Evolutionary conservation across 2,797 vertebrate genomes (phyloP).

Genomic region (Dicrostonyx torquatus): DNA sequence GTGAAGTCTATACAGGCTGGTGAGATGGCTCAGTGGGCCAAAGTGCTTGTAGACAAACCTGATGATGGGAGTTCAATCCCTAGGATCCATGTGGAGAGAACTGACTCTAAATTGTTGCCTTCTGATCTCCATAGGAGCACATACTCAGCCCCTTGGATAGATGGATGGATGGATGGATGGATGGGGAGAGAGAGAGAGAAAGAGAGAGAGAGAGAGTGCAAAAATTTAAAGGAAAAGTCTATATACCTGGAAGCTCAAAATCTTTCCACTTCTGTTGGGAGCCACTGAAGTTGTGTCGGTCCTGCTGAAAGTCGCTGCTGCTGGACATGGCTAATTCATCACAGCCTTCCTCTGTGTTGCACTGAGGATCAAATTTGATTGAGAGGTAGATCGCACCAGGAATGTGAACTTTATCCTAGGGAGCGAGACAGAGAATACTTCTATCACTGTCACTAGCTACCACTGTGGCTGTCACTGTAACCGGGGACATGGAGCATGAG

Average conservation of each 20-base stretch:
- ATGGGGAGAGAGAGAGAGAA: too few species aligned
- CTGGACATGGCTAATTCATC: slow-evolving; percentile 97
- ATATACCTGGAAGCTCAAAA: slow-evolving; percentile 95
- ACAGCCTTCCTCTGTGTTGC: slow-evolving; percentile 97
- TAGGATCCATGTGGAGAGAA: neutral
- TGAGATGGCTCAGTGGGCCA: neutral
- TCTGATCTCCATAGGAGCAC: neutral
- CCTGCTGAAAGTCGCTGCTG: slow-evolving; percentile 95
- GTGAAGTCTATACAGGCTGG: neutral
- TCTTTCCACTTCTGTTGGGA: slow-evolving; percentile 97
- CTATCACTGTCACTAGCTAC: neutral
- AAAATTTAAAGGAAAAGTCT: neutral
- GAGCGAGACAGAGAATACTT: slow-evolving; percentile 24
- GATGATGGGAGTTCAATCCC: neutral
- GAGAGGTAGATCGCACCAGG: slow-evolving; percentile 98
- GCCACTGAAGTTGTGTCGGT: slow-evolving; percentile 96
- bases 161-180: rapidly evolving
- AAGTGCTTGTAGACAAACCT: neutral
- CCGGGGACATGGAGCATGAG: neutral
- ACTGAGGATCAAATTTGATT: slow-evolving; percentile 95
- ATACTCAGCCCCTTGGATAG: neutral
- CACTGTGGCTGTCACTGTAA: neutral
- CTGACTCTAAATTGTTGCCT: neutral
- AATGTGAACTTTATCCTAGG: slow-evolving; percentile 97
- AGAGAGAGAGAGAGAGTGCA: too few species aligned